phyloP scores from a whole-genome alignment of 1,140 invertebrate genomes.

The Habropoda laboriosa region DNA sequence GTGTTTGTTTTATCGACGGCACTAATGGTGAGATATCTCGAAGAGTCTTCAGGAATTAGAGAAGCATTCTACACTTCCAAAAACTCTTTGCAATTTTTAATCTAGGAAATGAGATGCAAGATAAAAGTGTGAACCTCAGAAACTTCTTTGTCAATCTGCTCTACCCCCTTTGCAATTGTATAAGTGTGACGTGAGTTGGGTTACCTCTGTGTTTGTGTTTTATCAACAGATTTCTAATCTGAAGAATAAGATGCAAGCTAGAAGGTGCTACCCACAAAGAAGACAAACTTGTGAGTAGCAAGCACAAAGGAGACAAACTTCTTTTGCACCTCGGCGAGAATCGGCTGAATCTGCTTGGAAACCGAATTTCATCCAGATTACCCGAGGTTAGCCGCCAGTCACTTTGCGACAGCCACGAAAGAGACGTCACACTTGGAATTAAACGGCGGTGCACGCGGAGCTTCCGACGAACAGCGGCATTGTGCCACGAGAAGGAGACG shows the following conservation, averaged over 20 bases:
- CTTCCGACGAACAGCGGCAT: slow-evolving; percentile 47
- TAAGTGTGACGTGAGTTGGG: no score
- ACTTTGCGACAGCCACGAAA: neutral
- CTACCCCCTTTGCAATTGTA: no score
- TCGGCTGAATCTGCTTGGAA: neutral
- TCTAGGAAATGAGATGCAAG: no score
- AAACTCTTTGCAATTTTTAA: no score
- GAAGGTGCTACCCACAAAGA: no score
- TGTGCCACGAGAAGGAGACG: slow-evolving; percentile 52
- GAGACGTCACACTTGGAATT: neutral
- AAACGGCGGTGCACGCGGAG: slow-evolving; percentile 29
- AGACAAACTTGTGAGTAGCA: no score
- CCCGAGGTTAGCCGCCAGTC: neutral
- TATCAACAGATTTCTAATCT: no score
- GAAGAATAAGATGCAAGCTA: neutral
- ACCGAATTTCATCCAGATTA: neutral
- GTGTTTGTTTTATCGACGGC: slow-evolving; percentile 8
- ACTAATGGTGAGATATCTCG: neutral
- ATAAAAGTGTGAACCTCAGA: no score
- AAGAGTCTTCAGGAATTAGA: neutral
- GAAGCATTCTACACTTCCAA: no score
- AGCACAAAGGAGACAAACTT: neutral
- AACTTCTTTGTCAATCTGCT: no score
- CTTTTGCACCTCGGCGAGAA: neutral
- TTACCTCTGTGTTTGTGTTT: no score